Evolutionary conservation across 2,113 vertebrate species (phyloP).

Genomic region (Helogale parvula): DNA sequence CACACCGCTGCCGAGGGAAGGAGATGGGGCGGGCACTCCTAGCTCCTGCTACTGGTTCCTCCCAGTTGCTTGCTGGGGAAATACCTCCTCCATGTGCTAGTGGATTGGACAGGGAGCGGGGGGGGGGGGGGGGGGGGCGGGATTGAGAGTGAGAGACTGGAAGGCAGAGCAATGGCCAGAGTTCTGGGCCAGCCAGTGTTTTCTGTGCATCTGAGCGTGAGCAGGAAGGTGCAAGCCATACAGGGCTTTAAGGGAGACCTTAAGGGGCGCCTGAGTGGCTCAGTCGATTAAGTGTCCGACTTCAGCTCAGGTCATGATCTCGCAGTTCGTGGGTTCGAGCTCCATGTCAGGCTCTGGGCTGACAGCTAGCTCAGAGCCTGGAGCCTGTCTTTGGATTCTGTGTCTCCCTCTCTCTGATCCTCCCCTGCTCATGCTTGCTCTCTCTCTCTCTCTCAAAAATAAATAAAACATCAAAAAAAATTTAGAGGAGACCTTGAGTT

Average conservation of each 20-base stretch:
- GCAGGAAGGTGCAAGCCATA: background rate
- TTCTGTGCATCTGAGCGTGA: background rate
- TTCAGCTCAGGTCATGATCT: too few species aligned
- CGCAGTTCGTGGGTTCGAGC: too few species aligned
- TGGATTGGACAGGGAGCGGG: background rate
- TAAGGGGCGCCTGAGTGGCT: too few species aligned
- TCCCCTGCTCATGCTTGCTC: too few species aligned
- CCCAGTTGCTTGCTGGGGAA: background rate
- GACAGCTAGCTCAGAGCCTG: too few species aligned
- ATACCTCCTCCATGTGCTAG: background rate
- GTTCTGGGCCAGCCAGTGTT: background rate
- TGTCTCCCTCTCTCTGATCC: too few species aligned
- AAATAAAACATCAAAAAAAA: too few species aligned
- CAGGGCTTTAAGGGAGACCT: background rate
- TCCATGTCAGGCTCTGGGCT: too few species aligned
- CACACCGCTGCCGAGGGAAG: background rate
- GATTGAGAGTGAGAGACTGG: background rate
- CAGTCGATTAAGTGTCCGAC: too few species aligned
- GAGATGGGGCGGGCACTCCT: background rate
- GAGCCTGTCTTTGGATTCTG: too few species aligned
- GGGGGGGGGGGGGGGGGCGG: accelerated
- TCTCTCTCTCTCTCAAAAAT: too few species aligned
- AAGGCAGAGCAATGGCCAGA: background rate
- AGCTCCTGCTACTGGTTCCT: background rate
- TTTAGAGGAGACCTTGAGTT: background rate